Percentiles rank a stretch among this genome's conserved stretches.
Conservation (phyloP, 2,888 invertebrate species). For the Linnaemya tessellans region DNA sequence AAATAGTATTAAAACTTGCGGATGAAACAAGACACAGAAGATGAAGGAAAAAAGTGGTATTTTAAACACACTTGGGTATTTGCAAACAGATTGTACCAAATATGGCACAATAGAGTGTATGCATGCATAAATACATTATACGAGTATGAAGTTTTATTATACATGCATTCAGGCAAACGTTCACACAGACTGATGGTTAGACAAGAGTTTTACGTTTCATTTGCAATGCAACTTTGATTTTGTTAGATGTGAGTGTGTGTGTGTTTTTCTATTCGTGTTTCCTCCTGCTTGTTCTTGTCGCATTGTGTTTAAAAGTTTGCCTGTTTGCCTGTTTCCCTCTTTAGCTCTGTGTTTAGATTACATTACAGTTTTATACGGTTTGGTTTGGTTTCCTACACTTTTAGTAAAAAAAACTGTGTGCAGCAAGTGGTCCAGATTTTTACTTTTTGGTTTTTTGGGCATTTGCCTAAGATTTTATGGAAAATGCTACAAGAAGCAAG, state of each 20-base stretch:
- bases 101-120: slow-evolving; percentile 46
- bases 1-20: slow-evolving; percentile 45
- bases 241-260: slow-evolving; percentile 25
- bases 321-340: slow-evolving; percentile 46
- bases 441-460: slow-evolving; percentile 34
- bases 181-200: slow-evolving; percentile 30
- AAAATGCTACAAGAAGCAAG: slow-evolving; percentile 17
- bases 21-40: not conserved
- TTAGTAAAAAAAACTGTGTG: slow-evolving; percentile 25
- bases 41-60: slow-evolving; percentile 19
- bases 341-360: slow-evolving; percentile 37
- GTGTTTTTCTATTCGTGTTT: not conserved
- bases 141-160: slow-evolving; percentile 7
- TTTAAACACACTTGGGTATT: slow-evolving; percentile 58
- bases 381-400: slow-evolving; percentile 26
- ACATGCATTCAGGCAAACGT: slow-evolving; percentile 42
- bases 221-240: slow-evolving; percentile 59
- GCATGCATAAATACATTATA: slow-evolving; percentile 39
- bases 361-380: slow-evolving; percentile 50
- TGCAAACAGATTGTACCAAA: slow-evolving; percentile 62
- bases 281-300: slow-evolving; percentile 41
- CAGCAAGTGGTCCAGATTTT: slow-evolving; percentile 65
- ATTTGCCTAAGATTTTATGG: slow-evolving; percentile 55
- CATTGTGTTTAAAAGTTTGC: slow-evolving; percentile 58
- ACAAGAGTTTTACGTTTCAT: slow-evolving; percentile 62